A percentile compares a stretch with the other conserved stretches of the same genome.
Evolutionary conservation across 2,113 vertebrate species (phyloP).

Genomic region (Vimba vimba): DNA sequence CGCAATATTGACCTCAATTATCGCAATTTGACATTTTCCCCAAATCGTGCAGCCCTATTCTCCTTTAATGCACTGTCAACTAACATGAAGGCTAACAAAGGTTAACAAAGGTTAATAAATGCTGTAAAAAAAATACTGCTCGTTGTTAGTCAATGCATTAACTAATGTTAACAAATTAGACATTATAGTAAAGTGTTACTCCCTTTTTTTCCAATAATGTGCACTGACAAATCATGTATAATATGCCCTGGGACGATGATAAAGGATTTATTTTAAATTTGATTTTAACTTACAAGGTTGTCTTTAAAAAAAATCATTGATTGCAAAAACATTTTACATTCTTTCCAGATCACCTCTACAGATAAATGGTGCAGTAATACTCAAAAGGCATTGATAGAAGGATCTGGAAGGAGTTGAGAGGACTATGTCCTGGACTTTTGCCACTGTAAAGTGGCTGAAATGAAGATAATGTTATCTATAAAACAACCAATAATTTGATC

Average conservation of each 20-base stretch:
- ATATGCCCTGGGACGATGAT: background rate
- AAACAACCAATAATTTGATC: constrained; percentile 22
- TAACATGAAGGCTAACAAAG: too few species aligned
- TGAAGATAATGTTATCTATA: constrained; percentile 22
- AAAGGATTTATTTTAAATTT: background rate
- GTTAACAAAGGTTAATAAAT: too few species aligned
- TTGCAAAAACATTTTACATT: background rate
- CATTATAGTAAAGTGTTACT: too few species aligned
- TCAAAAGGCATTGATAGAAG: background rate
- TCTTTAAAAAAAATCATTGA: background rate
- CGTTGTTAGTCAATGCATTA: too few species aligned
- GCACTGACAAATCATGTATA: background rate
- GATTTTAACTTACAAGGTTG: background rate
- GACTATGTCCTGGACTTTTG: constrained; percentile 24
- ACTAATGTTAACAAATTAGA: too few species aligned
- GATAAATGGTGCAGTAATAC: background rate
- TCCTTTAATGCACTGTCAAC: too few species aligned
- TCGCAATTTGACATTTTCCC: too few species aligned
- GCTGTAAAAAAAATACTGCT: too few species aligned
- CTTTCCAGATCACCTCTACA: background rate
- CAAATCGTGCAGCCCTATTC: too few species aligned
- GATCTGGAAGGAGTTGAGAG: constrained; percentile 14
- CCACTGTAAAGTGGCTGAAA: constrained; percentile 33
- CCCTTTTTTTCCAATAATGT: too few species aligned
- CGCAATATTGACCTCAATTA: too few species aligned